Evolutionary conservation across 2,888 invertebrate species (phyloP), one percentile per base, ranked within the genome.

Genomic region (Stenurella melanura): DNA sequence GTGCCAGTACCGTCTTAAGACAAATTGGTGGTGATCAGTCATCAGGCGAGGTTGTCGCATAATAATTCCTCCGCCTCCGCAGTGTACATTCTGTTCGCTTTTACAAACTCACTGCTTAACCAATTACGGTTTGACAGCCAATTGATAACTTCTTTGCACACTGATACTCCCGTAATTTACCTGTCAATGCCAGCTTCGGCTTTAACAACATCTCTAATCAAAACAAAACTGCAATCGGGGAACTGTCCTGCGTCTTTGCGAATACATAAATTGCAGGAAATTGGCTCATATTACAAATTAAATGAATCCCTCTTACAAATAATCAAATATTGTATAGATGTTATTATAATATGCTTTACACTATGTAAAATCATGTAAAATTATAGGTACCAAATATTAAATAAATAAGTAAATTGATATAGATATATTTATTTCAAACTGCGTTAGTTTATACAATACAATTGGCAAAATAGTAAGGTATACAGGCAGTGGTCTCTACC

Each of bases 121-220:
- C 87, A 87, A 87, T 87, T 87, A 87, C 81, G 79, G 81, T 86
- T 86, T 86, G 87, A 87, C 86, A 86, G 85, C 82, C 85, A 85
- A 87, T 85, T 87, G 87, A 87, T 87, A 86, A 86, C 86, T 87
- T 86, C 85, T 86, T 86, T 85, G 85, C 85, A 21, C 83, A 78
- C 77, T 77, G 80, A 83, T 82, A 83, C 79, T 81, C 79, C 74
- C 77, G 82, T 83, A 85, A 86, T 86, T 85, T 84, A 83, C 83
- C 83, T 84, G 84, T 84, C 86, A 83, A 79, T 83, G 78, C 79
- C 83, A 80, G 80, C 80, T 77, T 81, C 77, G 75, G 77, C 56
- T 68, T 74, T 66, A 54, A 70, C 67, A 73, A 75, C 77, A 63
- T 73, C 74, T 57, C 57, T 56, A 63, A 76, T 78, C 76, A 68